phyloP scores from a whole-genome alignment of 2,888 invertebrate genomes.

The Leptinotarsa haldemani region DNA sequence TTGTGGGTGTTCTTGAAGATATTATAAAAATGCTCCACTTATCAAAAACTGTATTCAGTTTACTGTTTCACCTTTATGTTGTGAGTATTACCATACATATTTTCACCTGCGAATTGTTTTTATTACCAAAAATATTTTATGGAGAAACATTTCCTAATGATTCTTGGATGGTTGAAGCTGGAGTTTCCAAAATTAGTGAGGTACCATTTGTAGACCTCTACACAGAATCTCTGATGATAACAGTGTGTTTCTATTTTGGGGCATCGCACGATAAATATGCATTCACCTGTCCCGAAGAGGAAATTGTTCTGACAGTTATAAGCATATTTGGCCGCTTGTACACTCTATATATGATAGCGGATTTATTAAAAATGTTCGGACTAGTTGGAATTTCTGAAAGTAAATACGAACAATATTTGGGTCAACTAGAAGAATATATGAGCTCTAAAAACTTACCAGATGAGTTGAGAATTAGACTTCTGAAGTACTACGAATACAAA shows the following conservation, averaged over 20 bases:
- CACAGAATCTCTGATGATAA: slow-evolving; percentile 45
- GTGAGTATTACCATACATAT: slow-evolving; percentile 19
- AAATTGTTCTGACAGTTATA: slow-evolving; percentile 46
- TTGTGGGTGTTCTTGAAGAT: slow-evolving; percentile 17
- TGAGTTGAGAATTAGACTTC: slow-evolving; percentile 64
- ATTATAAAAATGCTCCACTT: slow-evolving; percentile 15
- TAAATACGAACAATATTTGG: slow-evolving; percentile 66
- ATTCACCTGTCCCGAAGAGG: slow-evolving; percentile 42
- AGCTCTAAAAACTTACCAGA: slow-evolving; percentile 67
- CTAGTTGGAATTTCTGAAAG: slow-evolving; percentile 59
- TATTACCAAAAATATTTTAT: slow-evolving; percentile 18
- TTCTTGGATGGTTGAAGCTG: slow-evolving; percentile 41
- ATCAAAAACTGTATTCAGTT: slow-evolving; percentile 11
- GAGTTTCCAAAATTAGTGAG: neutral
- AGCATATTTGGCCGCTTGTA: slow-evolving; percentile 52
- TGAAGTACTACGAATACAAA: slow-evolving; percentile 68
- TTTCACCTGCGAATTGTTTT: slow-evolving; percentile 11
- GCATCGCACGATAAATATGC: slow-evolving; percentile 47
- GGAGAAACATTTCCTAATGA: slow-evolving; percentile 6
- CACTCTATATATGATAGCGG: slow-evolving; percentile 51
- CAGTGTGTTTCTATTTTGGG: slow-evolving; percentile 55
- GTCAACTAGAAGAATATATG: slow-evolving; percentile 69
- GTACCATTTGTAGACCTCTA: slow-evolving; percentile 32
- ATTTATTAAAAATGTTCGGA: slow-evolving; percentile 53
- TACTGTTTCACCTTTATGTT: slow-evolving; percentile 9